Conservation (phyloP, 1,140 invertebrate species). For the Coelopa frigida region DNA sequence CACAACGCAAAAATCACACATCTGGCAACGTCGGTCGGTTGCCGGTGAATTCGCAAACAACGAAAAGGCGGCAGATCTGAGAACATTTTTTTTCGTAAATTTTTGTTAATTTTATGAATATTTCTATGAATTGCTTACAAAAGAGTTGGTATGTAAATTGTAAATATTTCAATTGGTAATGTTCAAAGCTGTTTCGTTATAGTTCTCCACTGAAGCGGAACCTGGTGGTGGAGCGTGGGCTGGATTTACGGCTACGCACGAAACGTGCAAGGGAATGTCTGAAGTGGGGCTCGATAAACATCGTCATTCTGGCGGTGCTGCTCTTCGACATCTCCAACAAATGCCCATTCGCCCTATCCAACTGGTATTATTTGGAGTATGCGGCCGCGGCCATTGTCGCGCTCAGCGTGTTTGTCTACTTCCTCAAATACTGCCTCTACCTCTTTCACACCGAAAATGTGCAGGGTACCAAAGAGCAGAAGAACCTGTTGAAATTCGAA, state of each 20-base stretch:
- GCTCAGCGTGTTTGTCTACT: slow-evolving; percentile 44
- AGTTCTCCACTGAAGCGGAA: slow-evolving; percentile 18
- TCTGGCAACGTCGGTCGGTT: too few relatives aligned
- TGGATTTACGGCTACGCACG: slow-evolving; percentile 22
- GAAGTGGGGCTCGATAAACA: slow-evolving; percentile 34
- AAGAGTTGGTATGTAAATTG: slow-evolving; percentile 10
- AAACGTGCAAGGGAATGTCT: slow-evolving; percentile 24
- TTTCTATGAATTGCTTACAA: slow-evolving; percentile 11
- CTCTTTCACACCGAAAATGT: slow-evolving; percentile 30
- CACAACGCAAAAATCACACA: too few relatives aligned
- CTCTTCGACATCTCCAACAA: slow-evolving; percentile 26
- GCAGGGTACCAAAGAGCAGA: slow-evolving; percentile 38
- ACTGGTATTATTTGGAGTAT: slow-evolving; percentile 42
- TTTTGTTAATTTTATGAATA: too few relatives aligned
- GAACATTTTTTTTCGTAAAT: too few relatives aligned
- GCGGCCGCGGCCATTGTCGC: slow-evolving; percentile 23
- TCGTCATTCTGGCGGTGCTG: slow-evolving; percentile 23
- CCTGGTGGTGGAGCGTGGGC: slow-evolving; percentile 20
- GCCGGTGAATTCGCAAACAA: too few relatives aligned
- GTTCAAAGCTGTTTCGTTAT: background rate
- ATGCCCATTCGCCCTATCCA: slow-evolving; percentile 12
- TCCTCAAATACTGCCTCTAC: slow-evolving; percentile 41
- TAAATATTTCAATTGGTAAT: background rate
- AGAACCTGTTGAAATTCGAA: slow-evolving; percentile 40
- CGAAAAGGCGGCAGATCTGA: too few relatives aligned